A percentile compares a stretch with the other conserved stretches of the same genome.
Evolutionary conservation across 2,888 invertebrate genomes (phyloP).

Genomic region (Linnaemya vulpina): DNA sequence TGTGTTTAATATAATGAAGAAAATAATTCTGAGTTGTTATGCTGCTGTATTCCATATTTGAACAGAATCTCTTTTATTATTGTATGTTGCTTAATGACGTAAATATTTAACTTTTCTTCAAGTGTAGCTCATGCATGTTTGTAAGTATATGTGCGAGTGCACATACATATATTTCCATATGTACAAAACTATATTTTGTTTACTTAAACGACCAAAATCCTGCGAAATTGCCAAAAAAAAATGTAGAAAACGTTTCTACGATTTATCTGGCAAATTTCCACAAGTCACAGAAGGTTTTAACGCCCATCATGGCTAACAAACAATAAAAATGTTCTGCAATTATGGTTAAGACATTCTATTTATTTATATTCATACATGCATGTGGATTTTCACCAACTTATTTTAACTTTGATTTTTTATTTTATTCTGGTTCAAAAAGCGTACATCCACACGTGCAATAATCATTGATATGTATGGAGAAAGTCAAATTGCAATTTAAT

Average conservation of each 20-base stretch:
- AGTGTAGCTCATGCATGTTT: not conserved
- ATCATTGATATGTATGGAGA: not conserved
- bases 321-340: conserved; percentile 53
- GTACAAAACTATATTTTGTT: conserved; percentile 16
- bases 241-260: conserved; percentile 26
- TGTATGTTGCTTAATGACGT: no score
- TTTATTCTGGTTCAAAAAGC: not conserved
- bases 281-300: conserved; percentile 66
- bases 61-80: no score
- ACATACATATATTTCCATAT: not conserved
- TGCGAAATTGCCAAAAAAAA: conserved; percentile 64
- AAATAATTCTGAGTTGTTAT: no score
- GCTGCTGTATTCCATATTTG: no score
- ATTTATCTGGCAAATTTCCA: conserved; percentile 63
- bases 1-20: no score
- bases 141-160: not conserved
- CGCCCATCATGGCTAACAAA: conserved; percentile 62
- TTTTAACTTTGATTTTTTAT: not conserved
- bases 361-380: not conserved
- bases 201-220: conserved; percentile 60
- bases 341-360: conserved; percentile 57
- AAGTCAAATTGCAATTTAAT: not conserved
- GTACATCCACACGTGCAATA: not conserved
- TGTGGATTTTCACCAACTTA: not conserved
- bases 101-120: no score